These are phyloP conservation scores for Drosophila mettleri DNA, from an alignment of 2,888 invertebrate genomes.

Conservation along the genomic window DNA sequence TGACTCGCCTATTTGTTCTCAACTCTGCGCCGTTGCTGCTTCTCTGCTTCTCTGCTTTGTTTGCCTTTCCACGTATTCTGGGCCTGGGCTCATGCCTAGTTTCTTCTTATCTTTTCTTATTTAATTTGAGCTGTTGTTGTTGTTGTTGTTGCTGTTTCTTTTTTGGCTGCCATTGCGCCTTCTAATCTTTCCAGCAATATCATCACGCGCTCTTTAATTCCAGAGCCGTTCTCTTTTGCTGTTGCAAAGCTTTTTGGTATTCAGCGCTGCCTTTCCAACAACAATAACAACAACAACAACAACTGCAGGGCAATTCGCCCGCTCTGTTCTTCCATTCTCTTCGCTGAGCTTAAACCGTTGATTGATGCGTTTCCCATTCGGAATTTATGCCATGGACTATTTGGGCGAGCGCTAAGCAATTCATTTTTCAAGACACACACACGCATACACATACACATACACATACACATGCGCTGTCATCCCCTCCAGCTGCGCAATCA, in stretches of 20 bases:
- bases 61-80: conserved; percentile 59
- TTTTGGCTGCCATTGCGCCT: conserved; percentile 69
- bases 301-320: conserved; percentile 12
- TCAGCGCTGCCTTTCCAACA: conserved; percentile 9
- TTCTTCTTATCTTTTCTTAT: conserved; percentile 77
- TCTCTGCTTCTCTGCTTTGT: conserved; percentile 18
- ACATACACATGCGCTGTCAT: conserved; percentile 14
- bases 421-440: conserved; percentile 66
- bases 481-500: conserved; percentile 72
- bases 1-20: conserved; percentile 75
- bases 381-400: conserved; percentile 80
- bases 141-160: conserved; percentile 61
- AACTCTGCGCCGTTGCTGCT: conserved; percentile 19
- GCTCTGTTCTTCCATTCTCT: conserved; percentile 23
- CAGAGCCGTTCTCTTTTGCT: conserved; percentile 17
- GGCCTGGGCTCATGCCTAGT: conserved; percentile 58
- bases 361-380: conserved; percentile 81
- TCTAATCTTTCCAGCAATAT: conserved; percentile 82
- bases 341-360: conserved; percentile 64
- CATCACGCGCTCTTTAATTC: conserved; percentile 55
- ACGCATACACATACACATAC: conserved; percentile 2
- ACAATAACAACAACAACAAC: neutral
- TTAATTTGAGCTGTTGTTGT: conserved; percentile 72
- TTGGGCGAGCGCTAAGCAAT: conserved; percentile 75
- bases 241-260: conserved; percentile 9